Evolutionary conservation across 1,140 invertebrate species (phyloP).

Genomic region (Panulirus ornatus): DNA sequence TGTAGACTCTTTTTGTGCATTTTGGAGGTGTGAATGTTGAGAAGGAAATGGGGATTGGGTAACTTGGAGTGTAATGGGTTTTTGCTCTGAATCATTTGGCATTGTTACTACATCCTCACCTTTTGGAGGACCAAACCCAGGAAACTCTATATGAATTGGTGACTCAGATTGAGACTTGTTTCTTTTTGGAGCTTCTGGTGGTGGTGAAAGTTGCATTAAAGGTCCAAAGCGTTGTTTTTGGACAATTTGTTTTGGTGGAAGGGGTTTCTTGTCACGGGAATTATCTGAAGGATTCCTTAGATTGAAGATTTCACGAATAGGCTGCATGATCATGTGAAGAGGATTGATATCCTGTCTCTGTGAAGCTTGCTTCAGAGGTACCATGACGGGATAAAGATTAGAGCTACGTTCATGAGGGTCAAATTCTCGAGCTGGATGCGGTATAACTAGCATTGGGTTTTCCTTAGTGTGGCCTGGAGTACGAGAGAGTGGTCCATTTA

Average conservation of each 20-base stretch:
- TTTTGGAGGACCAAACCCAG: conserved; percentile 62
- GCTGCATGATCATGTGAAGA: background rate
- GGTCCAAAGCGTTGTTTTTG: background rate
- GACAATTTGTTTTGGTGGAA: background rate
- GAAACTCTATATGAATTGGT: background rate
- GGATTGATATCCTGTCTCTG: background rate
- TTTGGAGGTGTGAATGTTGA: background rate
- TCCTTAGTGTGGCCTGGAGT: background rate
- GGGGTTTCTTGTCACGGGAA: background rate
- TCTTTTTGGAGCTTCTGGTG: background rate
- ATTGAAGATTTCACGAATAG: background rate
- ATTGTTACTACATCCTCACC: conserved; percentile 42
- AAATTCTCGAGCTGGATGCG: background rate
- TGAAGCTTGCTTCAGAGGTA: background rate
- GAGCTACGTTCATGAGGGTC: conserved; percentile 9
- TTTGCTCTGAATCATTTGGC: background rate
- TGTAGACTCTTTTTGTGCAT: background rate
- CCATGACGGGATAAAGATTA: conserved; percentile 18
- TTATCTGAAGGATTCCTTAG: background rate
- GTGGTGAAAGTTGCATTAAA: conserved; percentile 1
- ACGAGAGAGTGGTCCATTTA: background rate
- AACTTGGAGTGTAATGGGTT: background rate
- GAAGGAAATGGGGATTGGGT: background rate
- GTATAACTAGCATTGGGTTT: conserved; percentile 5
- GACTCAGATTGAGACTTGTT: background rate